phyloP scores from a whole-genome alignment of 1,140 invertebrate species.

The Zaprionus camerounensis region DNA sequence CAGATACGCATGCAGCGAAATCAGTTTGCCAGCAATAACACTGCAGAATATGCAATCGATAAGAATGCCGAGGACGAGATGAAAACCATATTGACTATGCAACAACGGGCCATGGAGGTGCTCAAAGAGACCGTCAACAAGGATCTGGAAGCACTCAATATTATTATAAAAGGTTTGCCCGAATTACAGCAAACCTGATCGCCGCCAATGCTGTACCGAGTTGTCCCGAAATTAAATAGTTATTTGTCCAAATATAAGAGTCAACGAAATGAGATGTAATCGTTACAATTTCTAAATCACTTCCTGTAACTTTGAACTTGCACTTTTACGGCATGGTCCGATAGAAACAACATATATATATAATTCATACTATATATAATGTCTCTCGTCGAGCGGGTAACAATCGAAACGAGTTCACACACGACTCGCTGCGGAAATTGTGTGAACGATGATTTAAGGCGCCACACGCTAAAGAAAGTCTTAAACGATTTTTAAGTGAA shows the following conservation, averaged over 20 bases:
- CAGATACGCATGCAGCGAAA: constrained; percentile 92
- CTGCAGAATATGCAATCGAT: constrained; percentile 86
- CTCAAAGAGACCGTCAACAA: constrained; percentile 91
- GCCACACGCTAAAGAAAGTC: constrained; percentile 3
- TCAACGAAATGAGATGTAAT: constrained; percentile 67
- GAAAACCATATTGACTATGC: constrained; percentile 91
- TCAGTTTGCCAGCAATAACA: constrained; percentile 85
- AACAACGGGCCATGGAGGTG: constrained; percentile 93
- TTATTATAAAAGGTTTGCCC: constrained; percentile 92
- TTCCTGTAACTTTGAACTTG: constrained; percentile 82
- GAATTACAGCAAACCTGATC: constrained; percentile 69
- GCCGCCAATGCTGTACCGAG: neutral
- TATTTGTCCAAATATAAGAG: constrained; percentile 53
- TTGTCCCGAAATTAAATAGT: constrained; percentile 41
- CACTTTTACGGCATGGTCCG: constrained; percentile 65
- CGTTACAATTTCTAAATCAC: constrained; percentile 57
- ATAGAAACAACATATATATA: constrained; percentile 33
- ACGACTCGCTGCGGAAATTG: constrained; percentile 76
- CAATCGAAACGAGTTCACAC: constrained; percentile 81
- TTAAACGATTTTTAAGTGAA: constrained; percentile 6
- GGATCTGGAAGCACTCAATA: constrained; percentile 90
- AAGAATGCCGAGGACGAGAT: constrained; percentile 87
- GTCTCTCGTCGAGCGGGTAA: constrained; percentile 25
- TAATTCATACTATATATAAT: constrained; percentile 20
- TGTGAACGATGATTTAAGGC: constrained; percentile 37